phyloP scores from a whole-genome alignment of 1,140 invertebrate species.

The Neoseiulus cucumeris region DNA sequence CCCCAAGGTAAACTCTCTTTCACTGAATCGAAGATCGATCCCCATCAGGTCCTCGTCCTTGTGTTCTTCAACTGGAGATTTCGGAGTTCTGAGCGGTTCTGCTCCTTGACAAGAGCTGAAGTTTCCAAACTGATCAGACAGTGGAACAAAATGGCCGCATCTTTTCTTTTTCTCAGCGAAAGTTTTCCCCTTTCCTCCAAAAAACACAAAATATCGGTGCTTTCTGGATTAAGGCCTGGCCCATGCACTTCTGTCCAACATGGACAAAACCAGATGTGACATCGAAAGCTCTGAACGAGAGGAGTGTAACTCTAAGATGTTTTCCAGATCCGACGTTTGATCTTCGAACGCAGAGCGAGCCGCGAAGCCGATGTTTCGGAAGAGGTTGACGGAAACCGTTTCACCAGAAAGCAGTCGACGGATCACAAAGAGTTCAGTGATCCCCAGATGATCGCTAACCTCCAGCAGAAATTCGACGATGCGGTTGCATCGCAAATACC shows the following conservation, averaged over 20 bases:
- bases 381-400: constrained; percentile 9
- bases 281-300: too few relatives aligned
- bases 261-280: neutral
- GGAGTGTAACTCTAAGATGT: neutral
- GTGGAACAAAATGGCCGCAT: neutral
- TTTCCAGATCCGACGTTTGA: constrained; percentile 1
- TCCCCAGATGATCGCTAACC: too few relatives aligned
- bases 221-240: neutral
- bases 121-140: neutral
- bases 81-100: neutral
- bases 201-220: too few relatives aligned
- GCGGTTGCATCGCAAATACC: neutral
- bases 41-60: neutral
- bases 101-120: neutral
- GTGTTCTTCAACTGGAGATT: neutral
- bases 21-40: neutral
- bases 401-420: neutral
- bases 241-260: neutral
- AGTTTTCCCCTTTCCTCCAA: neutral
- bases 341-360: neutral
- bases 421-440: neutral
- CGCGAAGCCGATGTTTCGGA: neutral
- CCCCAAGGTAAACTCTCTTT: neutral
- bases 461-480: neutral
- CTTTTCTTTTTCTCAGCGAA: neutral